phyloP scores from a whole-genome alignment of 2,797 vertebrate species.

The Lepilemur ruficaudatus region DNA sequence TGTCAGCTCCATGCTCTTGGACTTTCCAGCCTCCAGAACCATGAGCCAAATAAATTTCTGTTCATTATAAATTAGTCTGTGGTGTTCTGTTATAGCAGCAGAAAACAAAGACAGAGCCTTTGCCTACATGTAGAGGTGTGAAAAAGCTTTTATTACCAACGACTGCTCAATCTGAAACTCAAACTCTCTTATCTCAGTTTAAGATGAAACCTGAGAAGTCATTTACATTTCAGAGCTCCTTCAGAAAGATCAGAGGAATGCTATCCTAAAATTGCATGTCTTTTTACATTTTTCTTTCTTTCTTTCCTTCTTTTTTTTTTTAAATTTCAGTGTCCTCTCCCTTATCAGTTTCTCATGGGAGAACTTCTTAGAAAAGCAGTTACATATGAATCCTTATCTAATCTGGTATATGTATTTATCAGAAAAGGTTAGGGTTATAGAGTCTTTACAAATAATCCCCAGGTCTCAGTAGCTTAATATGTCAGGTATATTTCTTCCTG shows the following conservation, averaged over 20 bases:
- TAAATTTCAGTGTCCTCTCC: background rate
- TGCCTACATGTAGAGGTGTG: background rate
- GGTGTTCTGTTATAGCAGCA: background rate
- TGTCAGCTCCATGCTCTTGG: background rate
- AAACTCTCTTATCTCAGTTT: background rate
- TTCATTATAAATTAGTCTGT: background rate
- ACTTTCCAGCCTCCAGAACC: background rate
- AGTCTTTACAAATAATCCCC: background rate
- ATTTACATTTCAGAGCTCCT: background rate
- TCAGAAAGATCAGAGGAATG: background rate
- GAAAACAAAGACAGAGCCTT: background rate
- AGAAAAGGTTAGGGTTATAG: background rate
- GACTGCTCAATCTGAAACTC: background rate
- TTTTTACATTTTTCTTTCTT: background rate
- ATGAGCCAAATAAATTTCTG: background rate
- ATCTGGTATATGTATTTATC: background rate
- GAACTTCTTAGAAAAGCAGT: background rate
- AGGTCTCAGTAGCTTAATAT: background rate
- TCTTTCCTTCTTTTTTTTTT: background rate
- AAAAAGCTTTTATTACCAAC: background rate
- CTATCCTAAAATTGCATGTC: background rate
- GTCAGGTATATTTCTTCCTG: background rate
- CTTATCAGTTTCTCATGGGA: background rate
- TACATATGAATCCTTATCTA: background rate
- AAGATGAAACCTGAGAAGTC: background rate